Conservation (phyloP, 2,888 invertebrate species). For the Drosophila basisetae region DNA sequence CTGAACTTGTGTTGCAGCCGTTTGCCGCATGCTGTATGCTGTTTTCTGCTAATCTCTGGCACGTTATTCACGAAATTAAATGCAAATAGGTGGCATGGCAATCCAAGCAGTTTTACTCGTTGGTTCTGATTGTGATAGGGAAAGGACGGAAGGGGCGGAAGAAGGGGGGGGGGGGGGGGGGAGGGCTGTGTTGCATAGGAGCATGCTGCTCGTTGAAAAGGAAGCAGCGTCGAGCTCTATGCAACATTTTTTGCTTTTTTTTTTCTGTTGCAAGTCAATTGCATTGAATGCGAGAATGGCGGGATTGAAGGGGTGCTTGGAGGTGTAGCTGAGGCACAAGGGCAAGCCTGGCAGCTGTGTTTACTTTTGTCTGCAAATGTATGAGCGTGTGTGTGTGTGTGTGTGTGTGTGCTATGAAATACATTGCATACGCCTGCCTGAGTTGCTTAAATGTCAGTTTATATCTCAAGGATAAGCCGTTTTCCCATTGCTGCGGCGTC, state of each 20-base stretch:
- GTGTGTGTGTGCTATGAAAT: slow-evolving; percentile 27
- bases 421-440: slow-evolving; percentile 73
- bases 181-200: neutral
- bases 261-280: slow-evolving; percentile 49
- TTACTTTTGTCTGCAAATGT: slow-evolving; percentile 50
- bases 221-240: slow-evolving; percentile 32
- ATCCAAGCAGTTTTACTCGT: slow-evolving; percentile 19
- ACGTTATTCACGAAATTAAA: slow-evolving; percentile 47
- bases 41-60: slow-evolving; percentile 52
- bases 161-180: rapidly evolving
- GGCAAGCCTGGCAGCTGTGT: slow-evolving; percentile 60
- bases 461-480: slow-evolving; percentile 82
- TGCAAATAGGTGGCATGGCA: slow-evolving; percentile 41
- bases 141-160: too few relatives aligned
- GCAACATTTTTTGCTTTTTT: slow-evolving; percentile 41
- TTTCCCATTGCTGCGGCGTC: slow-evolving; percentile 66
- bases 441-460: slow-evolving; percentile 81
- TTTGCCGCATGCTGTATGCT: slow-evolving; percentile 4
- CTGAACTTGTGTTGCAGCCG: slow-evolving; percentile 55
- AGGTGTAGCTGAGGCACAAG: slow-evolving; percentile 31
- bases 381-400: slow-evolving; percentile 31
- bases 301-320: neutral
- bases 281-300: slow-evolving; percentile 46
- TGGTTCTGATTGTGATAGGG: too few relatives aligned
- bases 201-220: slow-evolving; percentile 23